Conservation (phyloP, 2,888 invertebrate species). For the Tipula helvola region DNA sequence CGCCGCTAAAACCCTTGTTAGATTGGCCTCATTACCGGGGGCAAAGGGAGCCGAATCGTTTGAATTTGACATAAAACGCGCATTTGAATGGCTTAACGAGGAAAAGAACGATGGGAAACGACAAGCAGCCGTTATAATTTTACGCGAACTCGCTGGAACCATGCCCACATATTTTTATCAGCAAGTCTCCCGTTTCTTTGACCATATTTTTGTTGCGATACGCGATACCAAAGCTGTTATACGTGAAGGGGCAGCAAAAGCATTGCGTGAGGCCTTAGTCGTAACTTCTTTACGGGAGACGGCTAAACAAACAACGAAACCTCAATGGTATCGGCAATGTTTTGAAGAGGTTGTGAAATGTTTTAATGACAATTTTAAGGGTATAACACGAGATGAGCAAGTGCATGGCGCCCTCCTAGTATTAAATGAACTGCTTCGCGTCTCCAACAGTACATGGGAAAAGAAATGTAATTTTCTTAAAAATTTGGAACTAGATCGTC, state of each 20-base stretch:
- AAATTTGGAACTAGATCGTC: slow-evolving; percentile 37
- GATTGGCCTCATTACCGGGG: slow-evolving; percentile 80
- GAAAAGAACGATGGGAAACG: slow-evolving; percentile 77
- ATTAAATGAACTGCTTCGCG: slow-evolving; percentile 84
- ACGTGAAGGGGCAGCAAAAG: slow-evolving; percentile 85
- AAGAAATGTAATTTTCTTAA: slow-evolving; percentile 62
- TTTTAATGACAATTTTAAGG: slow-evolving; percentile 70
- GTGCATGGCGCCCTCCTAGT: slow-evolving; percentile 87
- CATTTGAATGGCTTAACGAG: slow-evolving; percentile 89
- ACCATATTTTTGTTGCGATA: slow-evolving; percentile 82
- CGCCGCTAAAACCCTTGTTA: slow-evolving; percentile 89
- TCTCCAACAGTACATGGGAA: slow-evolving; percentile 82
- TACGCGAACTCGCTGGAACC: slow-evolving; percentile 86
- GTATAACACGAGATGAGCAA: slow-evolving; percentile 74
- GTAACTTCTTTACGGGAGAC: slow-evolving; percentile 93
- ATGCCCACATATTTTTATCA: slow-evolving; percentile 97
- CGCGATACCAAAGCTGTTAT: slow-evolving; percentile 85
- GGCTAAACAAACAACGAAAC: slow-evolving; percentile 80
- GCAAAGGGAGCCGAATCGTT: slow-evolving; percentile 93
- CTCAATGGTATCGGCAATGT: slow-evolving; percentile 87
- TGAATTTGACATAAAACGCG: slow-evolving; percentile 93
- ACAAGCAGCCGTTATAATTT: slow-evolving; percentile 82
- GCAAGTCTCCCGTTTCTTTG: slow-evolving; percentile 86
- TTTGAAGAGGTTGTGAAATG: slow-evolving; percentile 78
- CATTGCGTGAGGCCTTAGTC: slow-evolving; percentile 85